A percentile compares a stretch with the other conserved stretches of the same genome.
phyloP scores from a whole-genome alignment of 2,888 invertebrate genomes.

The Drosophila borealis region DNA sequence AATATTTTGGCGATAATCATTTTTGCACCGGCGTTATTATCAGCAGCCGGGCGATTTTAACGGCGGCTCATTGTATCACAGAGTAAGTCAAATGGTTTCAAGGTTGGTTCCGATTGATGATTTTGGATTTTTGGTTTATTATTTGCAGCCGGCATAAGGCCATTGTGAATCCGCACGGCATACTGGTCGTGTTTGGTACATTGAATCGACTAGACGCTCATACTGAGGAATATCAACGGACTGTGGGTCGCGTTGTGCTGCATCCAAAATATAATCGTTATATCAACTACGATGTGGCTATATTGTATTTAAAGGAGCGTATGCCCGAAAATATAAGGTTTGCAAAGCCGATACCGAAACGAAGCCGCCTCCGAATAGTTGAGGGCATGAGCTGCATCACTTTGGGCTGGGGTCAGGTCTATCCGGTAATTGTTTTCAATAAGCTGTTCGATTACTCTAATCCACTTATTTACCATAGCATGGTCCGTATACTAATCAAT shows the following conservation, averaged over 20 bases:
- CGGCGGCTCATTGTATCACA: slow-evolving; percentile 65
- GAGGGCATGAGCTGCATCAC: slow-evolving; percentile 38
- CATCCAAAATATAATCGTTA: slow-evolving; percentile 57
- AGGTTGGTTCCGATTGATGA: no score
- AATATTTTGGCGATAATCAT: slow-evolving; percentile 57
- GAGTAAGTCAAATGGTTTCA: slow-evolving; percentile 45
- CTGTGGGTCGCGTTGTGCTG: slow-evolving; percentile 39
- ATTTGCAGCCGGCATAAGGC: slow-evolving; percentile 47
- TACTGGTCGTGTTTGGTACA: slow-evolving; percentile 48
- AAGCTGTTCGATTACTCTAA: not conserved
- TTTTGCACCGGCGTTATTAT: slow-evolving; percentile 62
- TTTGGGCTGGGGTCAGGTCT: slow-evolving; percentile 66
- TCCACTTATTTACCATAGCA: slow-evolving; percentile 35
- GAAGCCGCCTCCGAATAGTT: accelerated
- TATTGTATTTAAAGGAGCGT: slow-evolving; percentile 25
- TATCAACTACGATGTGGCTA: slow-evolving; percentile 45
- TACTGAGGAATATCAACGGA: slow-evolving; percentile 1
- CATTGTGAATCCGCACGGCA: slow-evolving; percentile 39
- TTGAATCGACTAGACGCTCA: slow-evolving; percentile 13
- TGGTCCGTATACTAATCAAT: slow-evolving; percentile 59
- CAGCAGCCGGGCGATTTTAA: slow-evolving; percentile 53
- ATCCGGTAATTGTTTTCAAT: slow-evolving; percentile 37
- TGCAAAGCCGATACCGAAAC: slow-evolving; percentile 34
- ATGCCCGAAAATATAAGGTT: slow-evolving; percentile 39
- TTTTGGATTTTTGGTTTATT: not conserved